Evolutionary conservation across 2,888 invertebrate species (phyloP), one percentile per base, ranked within the genome.

Genomic region (Agrochola litura): DNA sequence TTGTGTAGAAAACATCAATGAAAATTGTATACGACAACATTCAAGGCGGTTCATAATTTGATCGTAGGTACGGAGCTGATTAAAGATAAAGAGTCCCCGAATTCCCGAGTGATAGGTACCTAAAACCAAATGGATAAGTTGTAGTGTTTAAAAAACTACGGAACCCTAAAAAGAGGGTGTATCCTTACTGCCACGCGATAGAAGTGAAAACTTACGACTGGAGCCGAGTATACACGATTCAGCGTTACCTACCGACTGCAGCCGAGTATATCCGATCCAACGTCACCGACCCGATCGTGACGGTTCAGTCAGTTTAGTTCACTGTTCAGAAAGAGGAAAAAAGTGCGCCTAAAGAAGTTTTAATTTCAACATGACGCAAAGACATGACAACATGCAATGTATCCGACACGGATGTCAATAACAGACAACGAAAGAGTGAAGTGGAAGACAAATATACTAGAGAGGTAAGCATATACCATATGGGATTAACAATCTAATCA

Each of bases 291-390:
- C 63, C 63, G 4, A 41, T 41, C n/a, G 41, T 63, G 41, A 41
- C 25, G 30, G 10, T 58, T 58, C 2, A 58, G 30, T 58, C 2
- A 58, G 30, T 30, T 4, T 9, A 19, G 6, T 43, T 65, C 6
- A n/a, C 9, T 25, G 43, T 16, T 41, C 14, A 14, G 14, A 41
- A 65, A 46, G n/a, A 25, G 25, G 10, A 10, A 43, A 43, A 43
- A 8, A 43, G 43, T 46, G 25, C 25, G 25, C 65, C 65, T 66
- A 19, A 12, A 6, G 16, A 46, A 66, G 6, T 46, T 25, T 25
- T 66, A 25, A 25, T 25, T 66, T 46, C 65, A 66, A 66, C 25
- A 46, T 46, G 25, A 46, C 46, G 46, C 65, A 65, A 25, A 43
- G 6, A 25, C 16, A 30, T 41, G 30, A 61, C 63, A n/a, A 49